A percentile compares a stretch with the other conserved stretches of the same genome.
These are phyloP conservation scores for Gallinago paraguaiae DNA, from an alignment of 2,113 vertebrate species.

Conservation along the genomic window DNA sequence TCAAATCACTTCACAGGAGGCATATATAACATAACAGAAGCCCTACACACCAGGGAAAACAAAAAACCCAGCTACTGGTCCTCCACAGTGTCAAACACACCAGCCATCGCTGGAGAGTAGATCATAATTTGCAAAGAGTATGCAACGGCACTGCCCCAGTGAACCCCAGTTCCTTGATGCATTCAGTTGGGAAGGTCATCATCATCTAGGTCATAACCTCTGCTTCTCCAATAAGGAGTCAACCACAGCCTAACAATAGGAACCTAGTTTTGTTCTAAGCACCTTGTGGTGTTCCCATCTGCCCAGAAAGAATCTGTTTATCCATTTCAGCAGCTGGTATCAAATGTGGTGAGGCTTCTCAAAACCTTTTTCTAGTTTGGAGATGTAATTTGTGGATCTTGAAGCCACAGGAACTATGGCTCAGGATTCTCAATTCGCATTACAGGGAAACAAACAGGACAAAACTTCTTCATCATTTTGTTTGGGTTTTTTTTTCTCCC, in stretches of 20 bases:
- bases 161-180: not conserved
- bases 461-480: not conserved
- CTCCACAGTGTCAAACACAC: not conserved
- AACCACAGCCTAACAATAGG: not conserved
- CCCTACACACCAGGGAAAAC: not conserved
- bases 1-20: constrained; percentile 37
- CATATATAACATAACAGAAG: not conserved
- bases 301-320: not conserved
- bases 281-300: not conserved
- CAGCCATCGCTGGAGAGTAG: not conserved
- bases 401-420: not conserved
- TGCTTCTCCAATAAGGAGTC: not conserved
- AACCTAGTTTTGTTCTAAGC: not conserved
- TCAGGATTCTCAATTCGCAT: not conserved
- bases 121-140: not conserved
- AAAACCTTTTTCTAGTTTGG: not conserved
- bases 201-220: not conserved
- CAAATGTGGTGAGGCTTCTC: not conserved
- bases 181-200: not conserved
- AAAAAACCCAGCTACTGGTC: not conserved
- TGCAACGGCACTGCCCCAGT: not conserved
- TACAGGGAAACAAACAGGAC: not conserved
- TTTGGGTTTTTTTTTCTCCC: not conserved
- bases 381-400: not conserved
- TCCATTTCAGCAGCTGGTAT: not conserved